Evolutionary conservation across 2,888 invertebrate species (phyloP), one percentile per base, ranked within the genome.

Genomic region (Macaria liturata): DNA sequence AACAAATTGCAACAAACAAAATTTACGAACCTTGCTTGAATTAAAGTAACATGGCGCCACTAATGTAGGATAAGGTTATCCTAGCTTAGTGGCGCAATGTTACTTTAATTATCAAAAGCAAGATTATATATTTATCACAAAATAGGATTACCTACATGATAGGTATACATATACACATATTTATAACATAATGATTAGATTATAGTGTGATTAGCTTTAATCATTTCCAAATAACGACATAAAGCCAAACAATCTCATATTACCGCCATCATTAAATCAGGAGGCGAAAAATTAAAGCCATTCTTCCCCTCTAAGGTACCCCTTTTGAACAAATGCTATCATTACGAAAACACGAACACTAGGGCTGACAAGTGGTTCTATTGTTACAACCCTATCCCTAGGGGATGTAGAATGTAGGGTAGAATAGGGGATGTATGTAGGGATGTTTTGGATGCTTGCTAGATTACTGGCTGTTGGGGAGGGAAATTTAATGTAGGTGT

Each of bases 311-410:
- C 52, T 52, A 55, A 46, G 8, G 48, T 30, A 37, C 51, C 59
- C 59, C 59, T 48, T 50, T 46, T 39, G 56, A 55, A 70, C 70
- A 71, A 71, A 68, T 65, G 70, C 59, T 57, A 64, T 66, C 70
- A 70, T 73, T 71, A 71, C 54, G 60, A 52, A 58, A 50, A 57
- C 61, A 71, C 54, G 60, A 52, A 58, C 52, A 57, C 61, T 66
- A 67, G 73, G 74, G 67, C 66, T 57, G 68, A 65, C 68, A 71
- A 71, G 71, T 71, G 74, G 44, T 58, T 57, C 67, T 57, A 74
- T 76, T 76, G 74, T 80, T 56, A 46, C 58, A 49, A 57, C 69
- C 74, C 71, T 67, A 57, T 78, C 78, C 75, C 75, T 65, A 68
- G 78, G 71, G 68, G 77, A 71, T 71, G 77, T 72, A 65, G 57